Percentiles rank a stretch among this genome's conserved stretches.
phyloP scores from a whole-genome alignment of 2,888 invertebrate species.

The Imbricaverruca yamaguchii region DNA sequence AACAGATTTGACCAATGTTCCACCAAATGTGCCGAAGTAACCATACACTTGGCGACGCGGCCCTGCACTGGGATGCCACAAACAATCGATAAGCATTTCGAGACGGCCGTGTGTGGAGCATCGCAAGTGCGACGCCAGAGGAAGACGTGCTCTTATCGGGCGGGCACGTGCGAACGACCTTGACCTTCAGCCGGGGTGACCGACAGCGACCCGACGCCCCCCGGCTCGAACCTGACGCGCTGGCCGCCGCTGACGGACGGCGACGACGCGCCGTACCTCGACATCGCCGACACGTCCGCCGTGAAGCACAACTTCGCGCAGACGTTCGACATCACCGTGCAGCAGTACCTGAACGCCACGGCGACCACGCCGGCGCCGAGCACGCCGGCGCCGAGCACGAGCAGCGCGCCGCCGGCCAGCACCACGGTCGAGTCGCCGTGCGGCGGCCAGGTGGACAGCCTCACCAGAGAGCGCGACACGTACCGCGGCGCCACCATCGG shows the following conservation, averaged over 20 bases:
- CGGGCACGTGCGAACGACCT: too few relatives aligned
- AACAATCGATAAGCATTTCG: too few relatives aligned
- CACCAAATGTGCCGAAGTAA: too few relatives aligned
- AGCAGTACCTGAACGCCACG: not conserved
- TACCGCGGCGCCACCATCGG: conserved; percentile 1
- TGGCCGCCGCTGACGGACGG: not conserved
- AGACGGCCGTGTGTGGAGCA: too few relatives aligned
- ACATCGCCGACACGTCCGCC: not conserved
- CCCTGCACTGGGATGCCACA: too few relatives aligned
- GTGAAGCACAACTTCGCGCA: not conserved
- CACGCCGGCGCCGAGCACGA: not conserved
- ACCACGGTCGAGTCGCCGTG: not conserved
- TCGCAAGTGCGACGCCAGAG: too few relatives aligned
- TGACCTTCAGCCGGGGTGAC: too few relatives aligned
- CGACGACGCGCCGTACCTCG: not conserved
- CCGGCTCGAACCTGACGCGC: not conserved
- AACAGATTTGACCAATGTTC: too few relatives aligned
- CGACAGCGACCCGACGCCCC: not conserved
- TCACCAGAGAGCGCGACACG: not conserved
- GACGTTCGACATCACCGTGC: conserved; percentile 3
- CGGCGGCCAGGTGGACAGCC: not conserved
- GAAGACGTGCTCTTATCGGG: too few relatives aligned
- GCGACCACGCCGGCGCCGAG: not conserved
- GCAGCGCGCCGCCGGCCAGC: not conserved
- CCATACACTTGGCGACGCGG: too few relatives aligned